A percentile compares a stretch with the other conserved stretches of the same genome.
Conservation (phyloP, 2,113 vertebrate genomes). For the Dicentrarchus labrax region DNA sequence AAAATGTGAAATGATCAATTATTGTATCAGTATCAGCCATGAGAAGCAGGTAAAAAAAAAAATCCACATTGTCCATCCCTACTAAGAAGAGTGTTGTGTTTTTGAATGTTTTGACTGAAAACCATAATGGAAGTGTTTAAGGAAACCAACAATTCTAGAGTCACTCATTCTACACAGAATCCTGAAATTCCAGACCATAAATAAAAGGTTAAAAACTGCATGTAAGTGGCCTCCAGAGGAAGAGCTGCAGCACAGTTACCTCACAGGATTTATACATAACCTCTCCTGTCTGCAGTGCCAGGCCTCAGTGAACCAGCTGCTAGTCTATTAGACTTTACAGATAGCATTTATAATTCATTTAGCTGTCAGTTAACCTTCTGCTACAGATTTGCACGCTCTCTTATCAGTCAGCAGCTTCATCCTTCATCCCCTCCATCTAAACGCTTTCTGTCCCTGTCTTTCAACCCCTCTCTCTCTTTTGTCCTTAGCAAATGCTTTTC, state of each 20-base stretch:
- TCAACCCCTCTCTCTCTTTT: not conserved
- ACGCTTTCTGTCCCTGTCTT: slow-evolving; percentile 1
- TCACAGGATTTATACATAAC: slow-evolving; percentile 30
- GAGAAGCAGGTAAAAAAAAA: too few species aligned
- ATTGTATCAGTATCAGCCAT: too few species aligned
- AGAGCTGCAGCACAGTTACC: not conserved
- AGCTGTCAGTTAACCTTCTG: slow-evolving; percentile 54
- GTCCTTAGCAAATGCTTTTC: not conserved
- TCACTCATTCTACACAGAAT: not conserved
- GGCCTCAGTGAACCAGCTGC: slow-evolving; percentile 41
- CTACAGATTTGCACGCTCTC: slow-evolving; percentile 36
- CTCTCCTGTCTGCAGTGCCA: slow-evolving; percentile 21
- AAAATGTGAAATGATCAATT: too few species aligned
- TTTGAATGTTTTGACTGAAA: not conserved
- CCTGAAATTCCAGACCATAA: not conserved
- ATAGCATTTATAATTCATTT: slow-evolving; percentile 69
- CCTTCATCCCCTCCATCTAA: slow-evolving; percentile 27
- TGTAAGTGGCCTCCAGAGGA: not conserved
- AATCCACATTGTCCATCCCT: too few species aligned
- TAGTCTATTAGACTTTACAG: slow-evolving; percentile 52
- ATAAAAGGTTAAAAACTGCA: not conserved
- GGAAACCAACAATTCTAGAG: not conserved
- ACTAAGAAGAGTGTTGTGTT: not conserved
- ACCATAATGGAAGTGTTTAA: not conserved
- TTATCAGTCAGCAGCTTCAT: slow-evolving; percentile 48